Percentiles rank a stretch among this genome's conserved stretches.
Evolutionary conservation across 1,140 invertebrate genomes (phyloP).

Genomic region (Halyomorpha halys): DNA sequence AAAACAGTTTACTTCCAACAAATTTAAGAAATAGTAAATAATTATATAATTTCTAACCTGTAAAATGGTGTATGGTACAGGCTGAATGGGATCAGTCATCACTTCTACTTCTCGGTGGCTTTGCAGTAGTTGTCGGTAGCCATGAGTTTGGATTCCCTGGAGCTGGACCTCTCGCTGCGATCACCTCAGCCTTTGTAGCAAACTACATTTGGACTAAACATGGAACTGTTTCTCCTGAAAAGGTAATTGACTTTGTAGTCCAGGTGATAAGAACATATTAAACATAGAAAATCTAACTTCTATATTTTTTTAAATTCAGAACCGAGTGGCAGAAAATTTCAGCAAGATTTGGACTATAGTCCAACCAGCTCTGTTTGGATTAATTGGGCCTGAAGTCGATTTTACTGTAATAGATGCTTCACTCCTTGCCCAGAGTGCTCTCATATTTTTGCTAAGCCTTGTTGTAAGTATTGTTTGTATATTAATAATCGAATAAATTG

Average conservation of each 20-base stretch:
- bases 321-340: constrained; percentile 40
- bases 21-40: too few species aligned
- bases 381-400: constrained; percentile 58
- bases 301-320: too few species aligned
- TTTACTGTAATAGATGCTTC: constrained; percentile 14
- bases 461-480: too few species aligned
- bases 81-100: constrained; percentile 36
- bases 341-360: constrained; percentile 54
- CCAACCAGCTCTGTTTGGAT: constrained; percentile 56
- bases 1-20: too few species aligned
- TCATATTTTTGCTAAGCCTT: constrained; percentile 31
- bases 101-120: constrained; percentile 43
- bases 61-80: too few species aligned
- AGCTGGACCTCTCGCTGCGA: constrained; percentile 51
- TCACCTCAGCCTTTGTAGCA: constrained; percentile 50
- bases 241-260: too few species aligned
- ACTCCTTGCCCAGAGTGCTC: constrained; percentile 9
- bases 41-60: too few species aligned
- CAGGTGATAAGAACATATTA: too few species aligned
- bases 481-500: too few species aligned
- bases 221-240: not conserved
- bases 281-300: too few species aligned
- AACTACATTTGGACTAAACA: constrained; percentile 38
- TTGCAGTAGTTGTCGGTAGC: constrained; percentile 50
- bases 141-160: constrained; percentile 43